These are phyloP conservation scores for Grallaria varia DNA, from an alignment of 2,113 vertebrate genomes.

Conservation along the genomic window DNA sequence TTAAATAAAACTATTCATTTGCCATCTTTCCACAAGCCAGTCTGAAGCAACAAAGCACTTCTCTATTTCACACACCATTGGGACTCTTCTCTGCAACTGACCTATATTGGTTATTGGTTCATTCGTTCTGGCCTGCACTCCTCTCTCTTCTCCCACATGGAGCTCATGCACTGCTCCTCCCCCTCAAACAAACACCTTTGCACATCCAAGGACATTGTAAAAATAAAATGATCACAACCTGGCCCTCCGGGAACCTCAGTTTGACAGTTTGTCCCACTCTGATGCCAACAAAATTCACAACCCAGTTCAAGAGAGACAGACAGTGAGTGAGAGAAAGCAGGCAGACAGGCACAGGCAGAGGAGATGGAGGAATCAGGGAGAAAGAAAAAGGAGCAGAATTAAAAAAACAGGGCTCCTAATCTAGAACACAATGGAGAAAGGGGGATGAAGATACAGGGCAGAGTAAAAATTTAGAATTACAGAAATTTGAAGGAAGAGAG, in stretches of 20 bases:
- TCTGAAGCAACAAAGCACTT: slow-evolving; percentile 25
- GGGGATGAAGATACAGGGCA: neutral
- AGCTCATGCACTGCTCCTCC: slow-evolving; percentile 50
- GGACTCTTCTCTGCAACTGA: slow-evolving; percentile 57
- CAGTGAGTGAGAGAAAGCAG: slow-evolving; percentile 17
- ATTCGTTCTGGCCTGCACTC: slow-evolving; percentile 56
- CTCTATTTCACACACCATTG: slow-evolving; percentile 26
- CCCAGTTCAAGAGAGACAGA: slow-evolving; percentile 61
- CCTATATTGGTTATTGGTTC: slow-evolving; percentile 71
- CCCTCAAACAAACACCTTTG: slow-evolving; percentile 67
- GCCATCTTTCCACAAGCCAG: slow-evolving; percentile 7
- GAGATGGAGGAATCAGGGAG: neutral
- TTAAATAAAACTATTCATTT: neutral
- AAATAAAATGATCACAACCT: slow-evolving; percentile 76
- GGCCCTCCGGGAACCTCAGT: slow-evolving; percentile 62
- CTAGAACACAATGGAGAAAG: neutral
- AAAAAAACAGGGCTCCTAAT: neutral
- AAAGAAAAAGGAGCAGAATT: neutral
- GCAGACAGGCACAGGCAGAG: neutral
- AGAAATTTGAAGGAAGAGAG: neutral
- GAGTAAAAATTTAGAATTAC: neutral
- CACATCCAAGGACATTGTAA: slow-evolving; percentile 76
- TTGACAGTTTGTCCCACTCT: slow-evolving; percentile 62
- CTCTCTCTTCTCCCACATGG: slow-evolving; percentile 52
- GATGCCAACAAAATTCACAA: slow-evolving; percentile 56